Percentiles rank a stretch among this genome's conserved stretches.
These are phyloP conservation scores for Hypsibius dujardini DNA, from an alignment of 1,140 invertebrate species.

Conservation along the genomic window DNA sequence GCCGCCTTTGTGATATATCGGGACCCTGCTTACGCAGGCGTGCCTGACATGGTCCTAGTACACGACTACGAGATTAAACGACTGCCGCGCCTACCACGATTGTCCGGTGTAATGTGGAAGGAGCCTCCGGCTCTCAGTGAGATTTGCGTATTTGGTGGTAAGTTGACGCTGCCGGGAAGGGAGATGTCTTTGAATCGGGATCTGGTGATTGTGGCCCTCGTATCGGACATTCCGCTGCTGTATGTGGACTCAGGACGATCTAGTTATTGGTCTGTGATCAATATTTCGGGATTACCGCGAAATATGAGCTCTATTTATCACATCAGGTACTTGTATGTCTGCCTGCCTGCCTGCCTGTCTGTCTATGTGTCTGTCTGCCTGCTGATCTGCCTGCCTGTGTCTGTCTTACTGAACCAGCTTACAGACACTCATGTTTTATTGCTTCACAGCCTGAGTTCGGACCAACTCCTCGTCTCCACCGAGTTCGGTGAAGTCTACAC, in stretches of 20 bases:
- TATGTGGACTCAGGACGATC: background rate
- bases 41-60: background rate
- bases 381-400: background rate
- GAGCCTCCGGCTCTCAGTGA: background rate
- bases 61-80: constrained; percentile 10
- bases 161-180: background rate
- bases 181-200: background rate
- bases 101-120: background rate
- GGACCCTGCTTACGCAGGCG: too few relatives aligned
- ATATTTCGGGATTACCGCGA: background rate
- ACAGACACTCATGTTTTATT: background rate
- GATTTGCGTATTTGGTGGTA: constrained; percentile 10
- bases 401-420: background rate
- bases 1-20: too few relatives aligned
- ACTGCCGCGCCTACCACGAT: background rate
- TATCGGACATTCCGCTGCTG: background rate
- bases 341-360: background rate
- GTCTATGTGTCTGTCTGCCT: background rate
- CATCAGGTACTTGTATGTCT: background rate
- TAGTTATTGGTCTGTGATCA: background rate
- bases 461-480: background rate
- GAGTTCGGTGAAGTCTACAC: background rate
- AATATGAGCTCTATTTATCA: constrained; percentile 1
- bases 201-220: background rate
- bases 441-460: background rate